Evolutionary conservation across 1,140 invertebrate genomes (phyloP), one percentile per base, ranked within the genome.

Genomic region (Periplaneta americana): DNA sequence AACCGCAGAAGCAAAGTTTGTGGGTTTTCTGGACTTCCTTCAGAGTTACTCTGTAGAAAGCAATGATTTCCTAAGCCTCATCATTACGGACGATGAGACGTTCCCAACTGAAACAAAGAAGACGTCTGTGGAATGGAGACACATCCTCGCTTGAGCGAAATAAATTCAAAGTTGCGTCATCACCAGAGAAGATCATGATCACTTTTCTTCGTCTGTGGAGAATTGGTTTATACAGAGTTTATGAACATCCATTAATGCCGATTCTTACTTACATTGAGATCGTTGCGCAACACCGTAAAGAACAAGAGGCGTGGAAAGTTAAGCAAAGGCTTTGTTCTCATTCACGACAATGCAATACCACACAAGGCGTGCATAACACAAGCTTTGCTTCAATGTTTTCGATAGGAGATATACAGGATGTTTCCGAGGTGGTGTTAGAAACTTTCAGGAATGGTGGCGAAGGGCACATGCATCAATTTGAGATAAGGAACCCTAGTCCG

Each of bases 1-100:
- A n/a, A n/a, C n/a, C n/a, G n/a, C n/a, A n/a, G n/a, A n/a, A 18
- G 34, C 1, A 75, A 75, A 15, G 34, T 74, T 80, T 36, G 32
- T 18, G 32, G 37, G 37, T 74, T 11, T 66, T 22, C 34, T 3
- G 66, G 9, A 35, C 22, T 84, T 84, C 75, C 78, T 84, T 37
- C 36, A 83, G 75, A 81, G 82, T 31, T 82, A 84, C 75, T 28
- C 77, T 37, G 74, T 57, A 2, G 83, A 84, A 80, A 83, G 74
- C 35, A 81, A 84, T 80, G 34, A 84, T 35, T 84, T 84, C 80
- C 79, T 82, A 82, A 82, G 75, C 48, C 81, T 79, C 5, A 84
- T 84, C 81, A 76, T 81, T 39, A 84, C 84, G 34, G 83, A 81
- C 57, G 81, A 84, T 74, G 82, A 84, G 81, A 84, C 80, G 36